Evolutionary conservation across 2,797 vertebrate species (phyloP).

Genomic region (Argyrosomus regius): DNA sequence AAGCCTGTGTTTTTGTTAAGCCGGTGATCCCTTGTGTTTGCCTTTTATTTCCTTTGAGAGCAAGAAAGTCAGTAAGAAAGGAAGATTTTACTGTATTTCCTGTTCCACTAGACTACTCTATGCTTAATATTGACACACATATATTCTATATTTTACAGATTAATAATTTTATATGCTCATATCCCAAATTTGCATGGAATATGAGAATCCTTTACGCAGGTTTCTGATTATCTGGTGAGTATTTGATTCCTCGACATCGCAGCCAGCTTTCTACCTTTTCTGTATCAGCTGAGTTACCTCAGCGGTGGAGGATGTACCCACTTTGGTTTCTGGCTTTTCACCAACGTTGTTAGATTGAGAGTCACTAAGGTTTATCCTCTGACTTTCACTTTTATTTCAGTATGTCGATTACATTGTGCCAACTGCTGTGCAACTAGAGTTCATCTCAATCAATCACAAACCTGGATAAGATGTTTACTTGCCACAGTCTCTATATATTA

Average conservation of each 20-base stretch:
- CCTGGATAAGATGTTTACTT: not conserved
- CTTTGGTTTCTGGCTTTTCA: conserved; percentile 5
- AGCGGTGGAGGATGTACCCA: not conserved
- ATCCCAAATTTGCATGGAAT: not conserved
- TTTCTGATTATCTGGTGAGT: not conserved
- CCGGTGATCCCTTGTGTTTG: conserved; percentile 43
- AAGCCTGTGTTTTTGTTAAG: conserved; percentile 14
- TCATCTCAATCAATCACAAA: not conserved
- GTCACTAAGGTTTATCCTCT: not conserved
- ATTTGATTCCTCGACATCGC: not conserved
- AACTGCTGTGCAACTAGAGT: not conserved
- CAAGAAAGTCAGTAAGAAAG: not conserved
- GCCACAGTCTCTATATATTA: not conserved
- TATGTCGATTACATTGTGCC: not conserved
- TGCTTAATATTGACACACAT: not conserved
- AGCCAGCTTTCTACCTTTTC: no score
- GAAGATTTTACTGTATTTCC: not conserved
- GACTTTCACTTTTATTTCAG: not conserved
- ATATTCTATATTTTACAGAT: not conserved
- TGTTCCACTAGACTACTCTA: not conserved
- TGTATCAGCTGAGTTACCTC: not conserved
- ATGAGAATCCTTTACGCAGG: no score
- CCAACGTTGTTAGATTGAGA: no score
- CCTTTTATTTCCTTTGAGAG: conserved; percentile 35
- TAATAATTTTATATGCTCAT: not conserved